Base-by-base conservation (phyloP, 2,797 vertebrate genomes). In the Alauda arvensis region DNA sequence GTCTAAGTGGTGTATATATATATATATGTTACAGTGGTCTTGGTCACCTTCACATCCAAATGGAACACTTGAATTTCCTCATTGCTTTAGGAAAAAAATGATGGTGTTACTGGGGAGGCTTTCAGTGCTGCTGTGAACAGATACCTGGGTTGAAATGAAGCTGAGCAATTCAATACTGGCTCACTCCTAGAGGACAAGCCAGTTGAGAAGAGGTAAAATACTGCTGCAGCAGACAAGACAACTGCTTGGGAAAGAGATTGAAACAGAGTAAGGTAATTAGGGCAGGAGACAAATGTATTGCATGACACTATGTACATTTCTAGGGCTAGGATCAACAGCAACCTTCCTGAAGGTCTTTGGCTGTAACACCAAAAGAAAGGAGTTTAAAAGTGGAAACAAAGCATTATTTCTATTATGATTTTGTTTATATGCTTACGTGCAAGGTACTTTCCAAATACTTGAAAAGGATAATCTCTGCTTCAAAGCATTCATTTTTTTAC, bases 231-330 rank as follows among this genome's bases (percentile, higher is more conserved):
- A 87, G 83, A 31, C 2, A 7, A 7, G 57, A n/a, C 31, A 79
- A n/a, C 19, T 83, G 24, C 71, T 70, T 79, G 71, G 56, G 39
- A 53, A 78, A 78, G 75, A 76, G 74, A 48, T 10, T 85, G 85
- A 92, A 93, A 87, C 18, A 77, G 34, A 77, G 12, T 77, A 79
- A 63, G 74, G 77, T 85, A 93, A 79, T 93, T 92, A 89, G 85
- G 67, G 33, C 53, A 74, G 51, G 65, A 93, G 74, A n/a, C 63
- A 78, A 88, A 83, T 0, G 3, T 60, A 46, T 56, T 85, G 70
- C 49, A 11, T 90, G 74, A 85, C 39, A 15, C 23, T 52, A 17
- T 0, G 2, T 77, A 76, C 37, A 7, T 33, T 59, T 60, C 34
- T 48, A 43, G 40, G 40, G 40, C 77, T 92, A 14, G 46, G 85